A percentile compares a stretch with the other conserved stretches of the same genome.
These are phyloP conservation scores for Sebastes iracundus DNA, from an alignment of 2,797 vertebrate species.

Conservation along the genomic window DNA sequence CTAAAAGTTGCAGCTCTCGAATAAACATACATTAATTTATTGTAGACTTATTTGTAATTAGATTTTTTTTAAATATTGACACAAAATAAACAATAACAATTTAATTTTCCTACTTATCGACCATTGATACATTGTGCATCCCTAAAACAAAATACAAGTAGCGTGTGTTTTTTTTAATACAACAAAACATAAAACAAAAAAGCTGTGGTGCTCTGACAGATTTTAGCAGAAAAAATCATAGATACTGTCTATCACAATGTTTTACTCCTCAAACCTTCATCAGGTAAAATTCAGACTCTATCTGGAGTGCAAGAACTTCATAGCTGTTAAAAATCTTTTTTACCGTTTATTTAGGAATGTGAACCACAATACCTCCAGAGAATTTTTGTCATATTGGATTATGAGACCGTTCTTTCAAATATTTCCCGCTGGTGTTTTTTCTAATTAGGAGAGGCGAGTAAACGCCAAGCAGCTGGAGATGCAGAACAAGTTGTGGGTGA, in stretches of 20 bases:
- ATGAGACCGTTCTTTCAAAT: not conserved
- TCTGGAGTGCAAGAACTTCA: not conserved
- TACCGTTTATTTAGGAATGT: not conserved
- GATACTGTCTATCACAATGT: not conserved
- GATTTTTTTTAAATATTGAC: not conserved
- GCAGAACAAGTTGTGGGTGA: slow-evolving; percentile 99
- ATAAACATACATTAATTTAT: not conserved
- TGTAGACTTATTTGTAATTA: not conserved
- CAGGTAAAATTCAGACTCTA: not conserved
- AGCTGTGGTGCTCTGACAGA: not conserved
- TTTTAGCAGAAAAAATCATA: not conserved
- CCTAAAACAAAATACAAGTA: not conserved
- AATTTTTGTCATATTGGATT: not conserved
- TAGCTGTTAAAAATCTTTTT: not conserved
- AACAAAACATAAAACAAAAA: not conserved
- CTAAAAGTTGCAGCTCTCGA: too few species aligned
- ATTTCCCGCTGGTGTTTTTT: not conserved
- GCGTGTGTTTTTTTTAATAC: not conserved
- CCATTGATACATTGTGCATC: not conserved
- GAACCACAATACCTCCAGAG: not conserved
- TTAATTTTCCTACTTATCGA: not conserved
- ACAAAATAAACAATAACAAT: not conserved
- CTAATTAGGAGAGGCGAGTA: slow-evolving; percentile 89
- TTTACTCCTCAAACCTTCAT: not conserved
- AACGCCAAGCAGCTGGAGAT: slow-evolving; percentile 97